These are phyloP conservation scores for Drosophila busckii DNA, from an alignment of 1,140 invertebrate species.

Conservation along the genomic window DNA sequence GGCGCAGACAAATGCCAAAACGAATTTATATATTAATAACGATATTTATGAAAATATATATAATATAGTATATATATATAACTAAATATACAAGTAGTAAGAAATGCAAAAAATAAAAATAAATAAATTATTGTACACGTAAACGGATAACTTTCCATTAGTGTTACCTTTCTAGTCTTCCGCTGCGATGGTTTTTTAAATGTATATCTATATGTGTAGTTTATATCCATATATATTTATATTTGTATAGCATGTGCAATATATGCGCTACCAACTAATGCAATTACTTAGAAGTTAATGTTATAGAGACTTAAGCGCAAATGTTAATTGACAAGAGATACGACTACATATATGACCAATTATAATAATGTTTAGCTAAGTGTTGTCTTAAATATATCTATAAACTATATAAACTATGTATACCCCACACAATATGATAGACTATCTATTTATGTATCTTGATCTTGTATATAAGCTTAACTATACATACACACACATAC, in stretches of 20 bases:
- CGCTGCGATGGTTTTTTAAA: conserved; percentile 56
- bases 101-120: conserved; percentile 33
- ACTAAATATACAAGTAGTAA: conserved; percentile 37
- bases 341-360: conserved; percentile 48
- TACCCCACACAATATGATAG: conserved; percentile 1
- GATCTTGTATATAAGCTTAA: conserved; percentile 49
- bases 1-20: conserved; percentile 29
- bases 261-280: conserved; percentile 59
- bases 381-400: conserved; percentile 37
- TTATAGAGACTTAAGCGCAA: conserved; percentile 14
- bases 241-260: conserved; percentile 19
- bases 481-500: conserved; percentile 17
- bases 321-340: conserved; percentile 13
- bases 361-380: conserved; percentile 65
- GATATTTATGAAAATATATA: too few species aligned
- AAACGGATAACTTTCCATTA: conserved; percentile 68
- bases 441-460: conserved; percentile 14
- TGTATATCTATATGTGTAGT: conserved; percentile 28
- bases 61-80: conserved; percentile 5
- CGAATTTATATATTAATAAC: conserved; percentile 15
- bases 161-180: conserved; percentile 74
- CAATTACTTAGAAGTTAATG: conserved; percentile 56
- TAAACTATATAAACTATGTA: conserved; percentile 2
- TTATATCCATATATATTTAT: conserved; percentile 20
- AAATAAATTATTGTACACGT: conserved; percentile 30